Base-by-base conservation (phyloP, 2,113 vertebrate genomes). In the Actinemys pallida region DNA sequence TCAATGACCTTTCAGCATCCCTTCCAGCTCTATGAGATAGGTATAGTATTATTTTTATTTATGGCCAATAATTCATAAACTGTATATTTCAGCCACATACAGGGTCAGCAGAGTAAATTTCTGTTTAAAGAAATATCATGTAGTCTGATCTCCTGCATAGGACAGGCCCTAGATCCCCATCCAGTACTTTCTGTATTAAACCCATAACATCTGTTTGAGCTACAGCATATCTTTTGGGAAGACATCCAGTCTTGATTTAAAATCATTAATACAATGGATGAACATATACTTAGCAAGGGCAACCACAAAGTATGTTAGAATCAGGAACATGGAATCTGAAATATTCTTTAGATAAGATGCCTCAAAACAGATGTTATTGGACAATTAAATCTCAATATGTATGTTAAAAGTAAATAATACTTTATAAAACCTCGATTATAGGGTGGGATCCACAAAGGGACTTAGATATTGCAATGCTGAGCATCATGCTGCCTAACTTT, bases 151-250 rank as follows among this genome's bases (percentile, higher is more conserved):
- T 57, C 85, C 80, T 84, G 96, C 94, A 97, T 97, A 91, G 96
- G 95, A 97, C 96, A 94, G 93, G 94, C 78, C 94, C 56, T 87
- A 90, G 95, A 56, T 83, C 93, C 95, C 84, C 93, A 92, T 27
- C 93, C 89, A 95, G 85, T 93, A 87, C 50, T 87, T 76, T 83
- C 92, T 95, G 83, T 95, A 94, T 96, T 76, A 93, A 84, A 89
- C 85, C 56, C 27, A 82, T 92, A 88, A 87, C 92, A 89, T 94
- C 93, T 89, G 81, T 86, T 92, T 69, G 81, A 96, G 92, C 78
- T 88, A 87, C 82, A 89, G 96, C 96, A 96, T 94, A 95, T 97
- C 97, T 96, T 96, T 75, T 88, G 82, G 56, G 49, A 83, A 35
- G 93, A 92, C 91, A 90, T 88, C 84, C 93, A 87, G 22, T 62